phyloP scores from a whole-genome alignment of 2,797 vertebrate genomes.

The Lycodopsis pacificus region DNA sequence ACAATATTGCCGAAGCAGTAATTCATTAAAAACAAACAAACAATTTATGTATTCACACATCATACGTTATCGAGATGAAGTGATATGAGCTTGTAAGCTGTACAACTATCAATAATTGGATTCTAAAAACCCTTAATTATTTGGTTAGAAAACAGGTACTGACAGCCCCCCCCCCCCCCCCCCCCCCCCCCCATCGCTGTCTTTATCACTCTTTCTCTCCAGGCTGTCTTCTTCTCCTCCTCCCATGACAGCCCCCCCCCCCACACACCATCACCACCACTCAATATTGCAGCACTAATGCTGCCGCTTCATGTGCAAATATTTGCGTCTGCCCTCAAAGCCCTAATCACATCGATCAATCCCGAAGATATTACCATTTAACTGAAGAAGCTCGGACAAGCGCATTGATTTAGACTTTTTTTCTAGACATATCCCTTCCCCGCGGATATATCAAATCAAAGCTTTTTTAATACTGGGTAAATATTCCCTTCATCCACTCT shows the following conservation, averaged over 20 bases:
- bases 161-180: neutral
- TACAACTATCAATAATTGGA: neutral
- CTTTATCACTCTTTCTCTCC: constrained; percentile 24
- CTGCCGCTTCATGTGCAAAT: constrained; percentile 79
- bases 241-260: constrained; percentile 35
- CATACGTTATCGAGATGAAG: neutral
- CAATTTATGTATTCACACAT: constrained; percentile 12
- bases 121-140: constrained; percentile 13
- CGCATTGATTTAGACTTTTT: constrained; percentile 61
- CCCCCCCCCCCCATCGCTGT: neutral
- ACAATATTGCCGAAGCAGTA: neutral
- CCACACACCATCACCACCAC: constrained; percentile 16
- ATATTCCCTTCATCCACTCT: constrained; percentile 58
- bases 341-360: constrained; percentile 75
- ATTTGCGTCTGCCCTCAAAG: constrained; percentile 79
- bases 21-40: constrained; percentile 28
- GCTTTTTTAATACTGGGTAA: constrained; percentile 66
- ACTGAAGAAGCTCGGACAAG: constrained; percentile 49
- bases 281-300: constrained; percentile 72
- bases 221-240: constrained; percentile 18
- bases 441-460: constrained; percentile 54
- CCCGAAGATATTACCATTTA: constrained; percentile 70
- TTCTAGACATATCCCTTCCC: constrained; percentile 42
- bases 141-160: neutral
- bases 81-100: neutral